phyloP scores from a whole-genome alignment of 2,113 vertebrate genomes.

The Podarcis raffonei region DNA sequence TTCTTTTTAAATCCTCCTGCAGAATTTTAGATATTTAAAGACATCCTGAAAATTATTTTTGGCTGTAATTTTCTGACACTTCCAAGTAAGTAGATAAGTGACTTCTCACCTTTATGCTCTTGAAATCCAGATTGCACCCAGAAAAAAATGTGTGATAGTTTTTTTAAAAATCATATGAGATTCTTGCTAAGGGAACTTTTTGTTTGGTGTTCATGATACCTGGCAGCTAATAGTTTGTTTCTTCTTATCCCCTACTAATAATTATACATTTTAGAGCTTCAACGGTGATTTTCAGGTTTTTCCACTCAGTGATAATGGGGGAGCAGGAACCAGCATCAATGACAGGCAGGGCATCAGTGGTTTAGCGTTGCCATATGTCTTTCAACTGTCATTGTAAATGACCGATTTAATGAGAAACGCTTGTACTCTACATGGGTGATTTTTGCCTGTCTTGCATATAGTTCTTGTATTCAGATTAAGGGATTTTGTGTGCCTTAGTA shows the following conservation, averaged over 20 bases:
- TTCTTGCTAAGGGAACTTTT: neutral
- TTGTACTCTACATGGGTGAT: conserved; percentile 28
- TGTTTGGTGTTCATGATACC: neutral
- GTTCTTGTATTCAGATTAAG: conserved; percentile 20
- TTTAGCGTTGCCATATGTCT: conserved; percentile 21
- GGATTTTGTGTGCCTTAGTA: neutral
- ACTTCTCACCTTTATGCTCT: neutral
- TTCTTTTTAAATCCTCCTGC: neutral
- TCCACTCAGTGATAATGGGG: neutral
- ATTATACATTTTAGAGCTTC: neutral
- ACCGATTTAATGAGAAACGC: conserved; percentile 32
- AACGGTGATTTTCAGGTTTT: neutral
- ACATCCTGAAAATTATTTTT: neutral
- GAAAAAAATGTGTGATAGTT: neutral
- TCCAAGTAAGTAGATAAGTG: neutral
- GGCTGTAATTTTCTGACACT: neutral
- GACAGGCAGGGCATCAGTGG: neutral
- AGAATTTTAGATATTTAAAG: neutral
- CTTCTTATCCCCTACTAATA: neutral
- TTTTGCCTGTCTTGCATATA: neutral
- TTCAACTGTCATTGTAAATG: conserved; percentile 30
- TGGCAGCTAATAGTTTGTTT: neutral
- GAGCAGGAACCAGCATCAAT: neutral
- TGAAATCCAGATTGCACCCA: neutral
- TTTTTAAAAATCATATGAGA: neutral